Percentiles rank a stretch among this genome's conserved stretches.
Conservation (phyloP, 2,113 vertebrate genomes). For the Athene noctua region DNA sequence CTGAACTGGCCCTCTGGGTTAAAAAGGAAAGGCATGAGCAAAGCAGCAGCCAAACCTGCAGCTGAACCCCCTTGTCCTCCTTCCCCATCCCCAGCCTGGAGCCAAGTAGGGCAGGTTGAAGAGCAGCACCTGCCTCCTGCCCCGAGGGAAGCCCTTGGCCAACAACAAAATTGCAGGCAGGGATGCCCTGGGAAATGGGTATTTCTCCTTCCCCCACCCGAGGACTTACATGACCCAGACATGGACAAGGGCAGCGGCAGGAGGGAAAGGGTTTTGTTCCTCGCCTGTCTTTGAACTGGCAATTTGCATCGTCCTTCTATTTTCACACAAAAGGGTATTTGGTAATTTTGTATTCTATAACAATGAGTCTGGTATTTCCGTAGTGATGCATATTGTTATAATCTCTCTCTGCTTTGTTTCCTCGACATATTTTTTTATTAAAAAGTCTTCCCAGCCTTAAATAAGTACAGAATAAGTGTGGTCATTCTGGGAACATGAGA, state of each 20-base stretch:
- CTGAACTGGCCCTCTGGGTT: not conserved
- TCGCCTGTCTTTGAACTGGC: not conserved
- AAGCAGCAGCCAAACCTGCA: not conserved
- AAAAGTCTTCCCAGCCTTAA: slow-evolving; percentile 56
- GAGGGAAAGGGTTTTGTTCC: not conserved
- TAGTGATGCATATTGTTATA: slow-evolving; percentile 57
- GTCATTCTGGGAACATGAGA: slow-evolving; percentile 68
- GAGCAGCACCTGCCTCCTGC: not conserved
- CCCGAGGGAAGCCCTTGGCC: not conserved
- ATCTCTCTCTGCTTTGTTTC: slow-evolving; percentile 57
- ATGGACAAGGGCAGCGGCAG: rapidly evolving
- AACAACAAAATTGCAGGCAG: too few relatives aligned
- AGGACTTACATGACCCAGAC: not conserved
- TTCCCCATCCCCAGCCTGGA: not conserved
- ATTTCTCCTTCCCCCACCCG: not conserved
- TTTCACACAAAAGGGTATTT: slow-evolving; percentile 38
- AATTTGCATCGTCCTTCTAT: not conserved
- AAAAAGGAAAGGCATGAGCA: not conserved
- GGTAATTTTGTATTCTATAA: slow-evolving; percentile 41
- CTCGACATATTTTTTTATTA: slow-evolving; percentile 64
- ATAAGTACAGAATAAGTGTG: slow-evolving; percentile 59
- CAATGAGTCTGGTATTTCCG: slow-evolving; percentile 52
- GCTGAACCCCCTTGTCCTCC: not conserved
- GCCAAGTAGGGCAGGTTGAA: not conserved
- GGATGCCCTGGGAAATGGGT: not conserved